Evolutionary conservation across 2,797 vertebrate species (phyloP).

Genomic region (Enteromius paludinosus): DNA sequence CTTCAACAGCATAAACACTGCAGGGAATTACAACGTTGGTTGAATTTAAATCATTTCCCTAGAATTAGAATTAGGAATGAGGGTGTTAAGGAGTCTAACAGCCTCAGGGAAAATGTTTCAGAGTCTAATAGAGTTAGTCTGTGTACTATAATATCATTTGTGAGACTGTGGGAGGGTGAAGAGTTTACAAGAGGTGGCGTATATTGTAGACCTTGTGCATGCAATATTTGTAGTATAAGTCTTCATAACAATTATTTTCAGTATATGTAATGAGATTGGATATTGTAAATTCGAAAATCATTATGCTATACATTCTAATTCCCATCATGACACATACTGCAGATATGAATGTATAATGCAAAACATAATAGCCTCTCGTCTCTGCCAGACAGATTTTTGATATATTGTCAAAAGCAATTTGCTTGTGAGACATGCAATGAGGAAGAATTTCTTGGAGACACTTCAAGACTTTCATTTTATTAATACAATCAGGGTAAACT

Average conservation of each 20-base stretch:
- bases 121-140: neutral
- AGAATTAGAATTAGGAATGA: neutral
- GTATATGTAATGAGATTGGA: constrained; percentile 20
- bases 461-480: constrained; percentile 35
- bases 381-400: constrained; percentile 50
- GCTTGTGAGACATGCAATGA: constrained; percentile 32
- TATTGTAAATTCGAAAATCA: constrained; percentile 22
- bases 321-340: constrained; percentile 15
- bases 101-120: neutral
- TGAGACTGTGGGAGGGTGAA: neutral
- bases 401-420: constrained; percentile 50
- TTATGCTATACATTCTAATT: constrained; percentile 6
- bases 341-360: constrained; percentile 47
- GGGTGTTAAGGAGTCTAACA: neutral
- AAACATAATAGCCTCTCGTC: constrained; percentile 52
- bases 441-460: constrained; percentile 46
- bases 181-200: constrained; percentile 1
- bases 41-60: constrained; percentile 7
- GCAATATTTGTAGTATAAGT: constrained; percentile 9
- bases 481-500: constrained; percentile 39
- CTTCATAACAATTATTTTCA: constrained; percentile 3
- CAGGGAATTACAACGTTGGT: neutral
- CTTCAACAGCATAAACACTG: constrained; percentile 17
- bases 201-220: constrained; percentile 16
- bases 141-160: constrained; percentile 12